Conservation (phyloP, 2,113 vertebrate genomes). For the Gallinago media region DNA sequence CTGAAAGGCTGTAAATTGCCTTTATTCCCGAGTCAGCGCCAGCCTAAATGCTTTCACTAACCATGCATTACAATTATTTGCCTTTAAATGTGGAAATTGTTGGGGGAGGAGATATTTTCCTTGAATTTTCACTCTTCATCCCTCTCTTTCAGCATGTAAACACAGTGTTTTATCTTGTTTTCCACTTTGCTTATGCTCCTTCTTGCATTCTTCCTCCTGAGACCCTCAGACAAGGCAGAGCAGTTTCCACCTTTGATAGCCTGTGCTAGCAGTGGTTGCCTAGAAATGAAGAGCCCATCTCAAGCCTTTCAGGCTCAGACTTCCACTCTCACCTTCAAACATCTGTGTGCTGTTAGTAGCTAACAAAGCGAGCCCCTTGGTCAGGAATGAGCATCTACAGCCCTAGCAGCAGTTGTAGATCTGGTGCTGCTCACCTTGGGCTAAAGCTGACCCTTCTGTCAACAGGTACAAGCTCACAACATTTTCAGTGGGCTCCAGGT, state of each 20-base stretch:
- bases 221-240: background rate
- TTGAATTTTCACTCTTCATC: background rate
- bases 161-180: background rate
- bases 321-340: background rate
- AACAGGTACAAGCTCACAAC: background rate
- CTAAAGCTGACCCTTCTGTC: background rate
- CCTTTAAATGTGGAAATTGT: background rate
- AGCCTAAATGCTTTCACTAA: background rate
- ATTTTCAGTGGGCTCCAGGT: accelerated
- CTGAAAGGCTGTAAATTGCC: background rate
- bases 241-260: background rate
- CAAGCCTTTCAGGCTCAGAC: background rate
- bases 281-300: background rate
- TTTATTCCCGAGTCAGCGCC: accelerated
- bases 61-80: background rate
- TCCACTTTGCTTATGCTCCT: background rate
- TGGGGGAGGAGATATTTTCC: background rate
- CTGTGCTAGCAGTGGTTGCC: background rate
- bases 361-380: background rate
- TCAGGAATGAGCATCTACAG: background rate
- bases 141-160: background rate
- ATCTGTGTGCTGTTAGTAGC: accelerated
- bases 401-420: background rate
- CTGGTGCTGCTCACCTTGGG: background rate
- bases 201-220: background rate